Evolutionary conservation across 1,140 invertebrate species (phyloP), one percentile per base, ranked within the genome.

Genomic region (Gonioctena quinquepunctata): DNA sequence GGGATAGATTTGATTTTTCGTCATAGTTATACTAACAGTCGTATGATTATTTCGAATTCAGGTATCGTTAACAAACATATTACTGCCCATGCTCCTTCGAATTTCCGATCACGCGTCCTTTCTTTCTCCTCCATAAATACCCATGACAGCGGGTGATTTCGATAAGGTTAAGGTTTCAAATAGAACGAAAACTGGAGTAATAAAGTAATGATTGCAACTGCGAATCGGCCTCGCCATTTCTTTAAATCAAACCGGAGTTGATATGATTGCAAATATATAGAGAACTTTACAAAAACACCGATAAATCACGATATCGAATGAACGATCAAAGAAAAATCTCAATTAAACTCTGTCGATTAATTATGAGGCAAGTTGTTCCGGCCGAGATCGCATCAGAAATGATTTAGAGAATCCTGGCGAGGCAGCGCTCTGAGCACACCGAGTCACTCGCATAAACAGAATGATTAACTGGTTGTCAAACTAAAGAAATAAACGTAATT

Each of bases 401-500:
- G 77, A 79, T 79, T 77, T 77, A 77, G 71, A 76, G 76, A 79
- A 76, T 73, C 76, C 71, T 68, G 71, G 74, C 75, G 18, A 74
- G 71, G 69, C 66, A 66, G 71, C 65, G 60, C 62, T 57, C 70
- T 50, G 72, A 79, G 75, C 67, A 66, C 26, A 26, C 63, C 68
- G 75, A 80, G 76, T 80, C 79, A 79, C 75, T 80, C 76, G 79
- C 79, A 80, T 79, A 81, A 81, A 81, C 79, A 79, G 77, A 77
- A 81, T 81, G 79, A 81, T 80, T 81, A 81, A 81, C 78, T 73
- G 78, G 76, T 72, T 79, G 79, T 81, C 79, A 81, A 81, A 81
- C 79, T 80, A 81, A 80, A 81, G 79, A 79, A 81, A 81, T 81
- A 81, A 81, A 80, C 76, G 79, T 80, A 77, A 81, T 81, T 81